Evolutionary conservation across 2,797 vertebrate species (phyloP).

Genomic region (Melanotaenia maccullochi): DNA sequence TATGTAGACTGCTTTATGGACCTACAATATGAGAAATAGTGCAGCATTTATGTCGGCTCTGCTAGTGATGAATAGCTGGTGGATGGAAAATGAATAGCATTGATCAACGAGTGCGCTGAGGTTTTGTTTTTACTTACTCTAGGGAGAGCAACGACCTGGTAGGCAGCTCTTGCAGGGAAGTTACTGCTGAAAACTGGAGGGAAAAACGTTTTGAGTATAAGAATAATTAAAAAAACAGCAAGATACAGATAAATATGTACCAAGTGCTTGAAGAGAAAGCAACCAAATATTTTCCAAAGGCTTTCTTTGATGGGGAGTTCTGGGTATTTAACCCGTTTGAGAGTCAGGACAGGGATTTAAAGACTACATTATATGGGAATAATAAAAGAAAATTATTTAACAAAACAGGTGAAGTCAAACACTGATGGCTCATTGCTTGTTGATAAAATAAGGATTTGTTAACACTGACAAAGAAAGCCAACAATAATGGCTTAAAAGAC

Average conservation of each 20-base stretch:
- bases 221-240: not conserved
- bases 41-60: not conserved
- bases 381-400: not conserved
- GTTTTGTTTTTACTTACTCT: constrained; percentile 83
- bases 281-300: not conserved
- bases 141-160: constrained; percentile 93
- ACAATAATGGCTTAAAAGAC: not conserved
- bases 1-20: not conserved
- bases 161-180: constrained; percentile 94
- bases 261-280: not conserved
- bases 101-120: not conserved
- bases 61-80: not conserved
- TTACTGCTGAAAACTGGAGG: constrained; percentile 89
- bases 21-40: not conserved
- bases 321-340: not conserved
- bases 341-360: not conserved
- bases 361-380: not conserved
- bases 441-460: not conserved
- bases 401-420: not conserved
- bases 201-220: constrained; percentile 11
- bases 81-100: not conserved
- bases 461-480: not conserved
- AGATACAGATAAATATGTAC: not conserved
- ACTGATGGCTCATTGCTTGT: not conserved
- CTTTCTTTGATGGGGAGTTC: not conserved